These are phyloP conservation scores for Adelges cooleyi DNA, from an alignment of 1,140 invertebrate genomes.

Conservation along the genomic window DNA sequence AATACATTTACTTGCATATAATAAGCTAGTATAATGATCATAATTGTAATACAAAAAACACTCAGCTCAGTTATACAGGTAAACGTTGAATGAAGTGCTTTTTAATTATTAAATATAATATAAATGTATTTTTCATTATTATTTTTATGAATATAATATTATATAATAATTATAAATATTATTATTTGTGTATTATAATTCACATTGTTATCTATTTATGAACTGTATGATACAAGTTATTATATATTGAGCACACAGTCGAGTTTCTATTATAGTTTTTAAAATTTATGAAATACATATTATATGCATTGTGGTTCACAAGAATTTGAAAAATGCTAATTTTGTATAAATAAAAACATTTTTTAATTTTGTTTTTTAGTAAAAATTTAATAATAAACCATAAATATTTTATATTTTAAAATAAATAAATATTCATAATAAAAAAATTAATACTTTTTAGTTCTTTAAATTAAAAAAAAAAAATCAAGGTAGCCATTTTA, in stretches of 20 bases:
- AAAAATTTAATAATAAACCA: too few relatives aligned
- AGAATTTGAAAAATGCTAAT: too few relatives aligned
- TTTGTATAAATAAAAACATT: too few relatives aligned
- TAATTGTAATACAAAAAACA: slow-evolving; percentile 9
- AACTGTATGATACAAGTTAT: slow-evolving; percentile 21
- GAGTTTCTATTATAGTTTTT: neutral
- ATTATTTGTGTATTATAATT: slow-evolving; percentile 26
- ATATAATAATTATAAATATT: slow-evolving; percentile 16
- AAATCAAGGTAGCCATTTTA: too few relatives aligned
- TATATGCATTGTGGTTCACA: too few relatives aligned
- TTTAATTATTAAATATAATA: neutral
- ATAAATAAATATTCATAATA: too few relatives aligned
- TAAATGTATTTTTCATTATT: slow-evolving; percentile 21
- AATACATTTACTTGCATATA: slow-evolving; percentile 1
- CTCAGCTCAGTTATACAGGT: slow-evolving; percentile 26
- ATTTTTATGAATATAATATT: slow-evolving; percentile 6
- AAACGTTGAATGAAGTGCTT: slow-evolving; percentile 16
- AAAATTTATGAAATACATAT: neutral
- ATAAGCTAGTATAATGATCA: slow-evolving; percentile 1
- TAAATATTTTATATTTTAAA: too few relatives aligned
- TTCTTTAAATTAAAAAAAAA: too few relatives aligned
- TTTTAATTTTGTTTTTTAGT: too few relatives aligned
- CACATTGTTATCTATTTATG: slow-evolving; percentile 24
- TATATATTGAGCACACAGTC: slow-evolving; percentile 16
- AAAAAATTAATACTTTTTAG: too few relatives aligned